Base-by-base conservation (phyloP, 2,113 vertebrate genomes). In the Taurulus bubalis region DNA sequence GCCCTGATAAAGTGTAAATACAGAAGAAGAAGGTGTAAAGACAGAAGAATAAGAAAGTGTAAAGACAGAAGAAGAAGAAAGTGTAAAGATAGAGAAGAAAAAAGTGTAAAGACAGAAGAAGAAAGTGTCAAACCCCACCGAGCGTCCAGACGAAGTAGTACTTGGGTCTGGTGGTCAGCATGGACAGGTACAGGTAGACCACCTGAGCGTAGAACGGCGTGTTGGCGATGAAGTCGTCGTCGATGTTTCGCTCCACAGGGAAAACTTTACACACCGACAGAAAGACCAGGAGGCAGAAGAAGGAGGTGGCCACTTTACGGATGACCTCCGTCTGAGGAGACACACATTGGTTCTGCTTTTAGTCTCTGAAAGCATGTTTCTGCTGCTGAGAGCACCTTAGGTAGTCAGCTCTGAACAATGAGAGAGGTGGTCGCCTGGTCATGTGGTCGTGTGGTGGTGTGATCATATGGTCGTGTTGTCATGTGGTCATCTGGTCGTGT, bases 141-240 rank as follows among this genome's bases (percentile, higher is more conserved):
- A 99, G 94, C 2, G 97, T 98, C 97, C 97, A 99, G 15, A 97
- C 97, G 78, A 98, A 98, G 89, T 99, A 99, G 94, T 99, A 99
- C 83, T 99, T 99, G 82, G 97, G 97, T 88, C 97, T 95, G 90
- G 97, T 98, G 85, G 97, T 97, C 93, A 98, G 89, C 67, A 99
- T 95, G 79, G 97, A 98, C 72, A 97, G 34, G 0, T 98, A 98
- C 0, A 99, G 93, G 87, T 98, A 99, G 89, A 96, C 87, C 68
- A 96, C 87, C 85, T 94, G 96, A 45, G 94, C 87, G 18, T 95
- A 96, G 91, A 96, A 95, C 0, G 97, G 96, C 0, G 95, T 96
- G 63, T 92, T 96, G 81, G 96, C 94, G 60, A 94, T 95, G 83
- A 99, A 99, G 80, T 94, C 93, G 59, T 96, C 95, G 2, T 98